Base-by-base conservation (phyloP, 2,888 invertebrate species). In the Coleophora flavipennella region DNA sequence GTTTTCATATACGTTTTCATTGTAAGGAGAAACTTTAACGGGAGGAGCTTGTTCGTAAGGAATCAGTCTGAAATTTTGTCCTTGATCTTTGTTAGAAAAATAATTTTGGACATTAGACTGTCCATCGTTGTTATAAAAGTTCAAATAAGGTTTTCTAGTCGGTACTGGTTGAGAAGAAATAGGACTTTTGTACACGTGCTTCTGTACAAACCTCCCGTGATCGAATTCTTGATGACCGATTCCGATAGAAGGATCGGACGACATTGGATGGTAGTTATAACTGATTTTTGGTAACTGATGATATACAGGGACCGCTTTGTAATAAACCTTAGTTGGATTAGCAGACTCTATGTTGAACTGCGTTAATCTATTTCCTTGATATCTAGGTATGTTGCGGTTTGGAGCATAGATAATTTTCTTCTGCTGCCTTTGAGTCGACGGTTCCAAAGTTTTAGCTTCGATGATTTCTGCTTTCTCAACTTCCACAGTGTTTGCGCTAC, bases 31-130 rank as follows among this genome's bases (percentile, higher is more conserved):
- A 10, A 62, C 51, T 53, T 62, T 62, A 3, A 81, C 55, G 2
- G 85, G 85, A 32, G 85, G 83, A 9, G 84, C 74, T 59, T 85
- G 85, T 40, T 85, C 77, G 51, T 85, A 85, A 0, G 85, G 85
- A n/a, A 85, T 68, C 32, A 85, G 57, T 60, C 79, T 85, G 48
- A 74, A 85, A 55, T 73, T 80, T 6, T 71, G 74, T 29, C 55
- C 42, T 13, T 64, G 67, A 12, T 74, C 71, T 45, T 75, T 77
- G 50, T 78, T 76, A 3, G 74, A 50, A 35, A 70, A 51, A 57
- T 81, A 85, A 54, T 81, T 84, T 41, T 70, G 65, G 31, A 75
- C 51, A 43, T 71, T 75, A 20, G 67, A 59, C 4, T 51, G 44
- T 8, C 74, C 69, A 39, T 71, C 67, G 14, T 59, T 55, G 26